Base-by-base conservation (phyloP, 2,888 invertebrate species). In the Archaeoteleia sp. region DNA sequence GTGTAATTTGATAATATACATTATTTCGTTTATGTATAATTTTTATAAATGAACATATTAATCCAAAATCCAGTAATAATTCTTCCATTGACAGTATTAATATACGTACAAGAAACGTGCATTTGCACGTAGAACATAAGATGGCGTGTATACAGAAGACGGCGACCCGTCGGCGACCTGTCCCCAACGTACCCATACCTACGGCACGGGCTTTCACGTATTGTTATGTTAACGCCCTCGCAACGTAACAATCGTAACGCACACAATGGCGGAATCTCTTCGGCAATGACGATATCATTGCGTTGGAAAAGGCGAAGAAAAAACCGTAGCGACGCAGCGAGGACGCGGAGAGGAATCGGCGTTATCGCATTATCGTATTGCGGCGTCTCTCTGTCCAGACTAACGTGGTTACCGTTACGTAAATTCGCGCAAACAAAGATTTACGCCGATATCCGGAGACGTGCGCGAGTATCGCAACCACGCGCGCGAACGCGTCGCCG, bases 201-300 rank as follows among this genome's bases (percentile, higher is more conserved):
- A 51, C 68, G 43, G 32, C 39, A 45, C 66, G 72, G 71, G 72
- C 70, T 74, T 78, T 77, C 74, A 71, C 69, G 77, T 73, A 80
- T 84, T 84, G 82, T 84, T 81, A 83, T 84, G 84, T 81, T 82
- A 84, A 84, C 79, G 78, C 73, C 67, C 66, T 72, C 70, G 71
- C 67, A 68, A 72, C 73, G 79, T 82, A 80, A 84, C 82, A 84
- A 84, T 84, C 78, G 81, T 74, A 77, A 74, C 73, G 76, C 67
- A 74, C 73, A 81, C 82, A 82, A 82, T 82, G 76, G 81, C 71
- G 76, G 74, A 76, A 75, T 75, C 74, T 77, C 71, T 70, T 54
- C 40, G 57, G 67, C 32, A 63, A 63, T 63, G 58, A 68, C 57
- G 58, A 57, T 67, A 60, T 62, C 58, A 43, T 40, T 53, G 48